A percentile compares a stretch with the other conserved stretches of the same genome.
These are phyloP conservation scores for Melolontha melolontha DNA, from an alignment of 2,888 invertebrate species.

Conservation along the genomic window DNA sequence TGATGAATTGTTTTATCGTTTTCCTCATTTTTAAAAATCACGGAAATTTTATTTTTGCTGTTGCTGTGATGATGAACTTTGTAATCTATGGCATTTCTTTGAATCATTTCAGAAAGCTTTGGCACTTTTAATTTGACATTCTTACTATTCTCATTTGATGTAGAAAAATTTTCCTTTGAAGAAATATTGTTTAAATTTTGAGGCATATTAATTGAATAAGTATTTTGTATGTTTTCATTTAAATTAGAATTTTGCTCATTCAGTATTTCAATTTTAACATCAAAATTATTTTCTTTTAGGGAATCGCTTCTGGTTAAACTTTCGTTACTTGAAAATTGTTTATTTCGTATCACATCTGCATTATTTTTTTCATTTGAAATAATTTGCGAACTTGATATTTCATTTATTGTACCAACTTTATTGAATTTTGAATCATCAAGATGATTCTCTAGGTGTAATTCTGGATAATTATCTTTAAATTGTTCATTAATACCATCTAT, in stretches of 20 bases:
- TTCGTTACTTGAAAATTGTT: background rate
- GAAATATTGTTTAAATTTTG: conserved; percentile 17
- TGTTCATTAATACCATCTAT: conserved; percentile 21
- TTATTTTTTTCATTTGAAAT: background rate
- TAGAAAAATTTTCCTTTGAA: conserved; percentile 22
- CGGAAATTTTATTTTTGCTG: conserved; percentile 21
- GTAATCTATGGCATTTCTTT: conserved; percentile 52
- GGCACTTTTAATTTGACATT: conserved; percentile 53
- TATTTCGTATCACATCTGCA: background rate
- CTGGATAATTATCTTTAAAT: background rate
- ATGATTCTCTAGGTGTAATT: no score
- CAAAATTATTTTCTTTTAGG: conserved; percentile 27
- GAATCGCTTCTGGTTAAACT: conserved; percentile 2
- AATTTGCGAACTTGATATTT: background rate
- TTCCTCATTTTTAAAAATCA: conserved; percentile 23
- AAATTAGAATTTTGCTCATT: conserved; percentile 36
- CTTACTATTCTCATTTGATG: conserved; percentile 29
- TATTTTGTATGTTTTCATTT: conserved; percentile 25
- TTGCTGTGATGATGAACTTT: conserved; percentile 30
- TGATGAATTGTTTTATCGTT: conserved; percentile 26
- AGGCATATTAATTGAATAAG: conserved; percentile 9
- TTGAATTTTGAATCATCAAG: background rate
- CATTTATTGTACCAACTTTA: background rate
- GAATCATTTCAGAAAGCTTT: conserved; percentile 57
- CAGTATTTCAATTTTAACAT: conserved; percentile 39